Conservation (phyloP, 2,797 vertebrate genomes). For the Sarcoramphus papa region DNA sequence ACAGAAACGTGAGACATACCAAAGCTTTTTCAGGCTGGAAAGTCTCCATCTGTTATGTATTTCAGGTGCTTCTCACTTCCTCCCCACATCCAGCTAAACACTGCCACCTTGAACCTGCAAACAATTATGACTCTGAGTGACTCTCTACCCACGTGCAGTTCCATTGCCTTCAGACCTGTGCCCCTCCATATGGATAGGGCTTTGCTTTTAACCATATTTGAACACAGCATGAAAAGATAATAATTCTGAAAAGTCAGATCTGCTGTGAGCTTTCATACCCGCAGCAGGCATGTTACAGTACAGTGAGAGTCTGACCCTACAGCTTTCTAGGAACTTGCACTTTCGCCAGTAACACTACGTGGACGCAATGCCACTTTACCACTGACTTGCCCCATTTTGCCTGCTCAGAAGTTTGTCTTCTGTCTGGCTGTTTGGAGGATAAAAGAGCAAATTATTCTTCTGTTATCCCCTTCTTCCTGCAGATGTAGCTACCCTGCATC, state of each 20-base stretch:
- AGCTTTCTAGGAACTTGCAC: not conserved
- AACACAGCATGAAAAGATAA: not conserved
- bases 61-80: not conserved
- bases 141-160: not conserved
- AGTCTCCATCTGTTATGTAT: not conserved
- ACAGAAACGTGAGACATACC: not conserved
- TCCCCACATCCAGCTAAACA: not conserved
- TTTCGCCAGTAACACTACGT: rapidly evolving
- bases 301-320: not conserved
- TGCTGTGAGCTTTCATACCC: not conserved
- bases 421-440: not conserved
- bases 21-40: not conserved
- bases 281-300: not conserved
- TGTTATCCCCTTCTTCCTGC: not conserved
- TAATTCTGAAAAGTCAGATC: not conserved
- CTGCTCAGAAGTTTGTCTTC: not conserved
- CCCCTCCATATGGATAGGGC: not conserved
- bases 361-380: rapidly evolving
- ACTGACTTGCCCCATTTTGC: not conserved
- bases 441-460: not conserved
- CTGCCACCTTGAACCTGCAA: not conserved
- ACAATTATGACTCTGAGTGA: no score
- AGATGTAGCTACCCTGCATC: not conserved
- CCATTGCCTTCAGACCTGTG: not conserved
- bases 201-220: not conserved